Conservation (phyloP, 2,113 vertebrate species). For the Dicentrarchus labrax region DNA sequence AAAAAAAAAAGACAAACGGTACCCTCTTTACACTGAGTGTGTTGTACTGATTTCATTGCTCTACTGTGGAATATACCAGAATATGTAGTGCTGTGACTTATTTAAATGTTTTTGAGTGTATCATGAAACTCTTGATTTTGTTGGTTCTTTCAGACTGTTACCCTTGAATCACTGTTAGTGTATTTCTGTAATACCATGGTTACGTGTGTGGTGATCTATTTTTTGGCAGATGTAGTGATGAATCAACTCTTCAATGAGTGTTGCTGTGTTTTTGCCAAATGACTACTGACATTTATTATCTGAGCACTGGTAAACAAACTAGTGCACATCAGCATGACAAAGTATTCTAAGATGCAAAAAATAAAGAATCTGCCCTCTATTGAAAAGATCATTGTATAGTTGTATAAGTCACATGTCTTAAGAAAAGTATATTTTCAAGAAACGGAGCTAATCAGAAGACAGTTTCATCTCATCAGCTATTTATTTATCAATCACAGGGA, state of each 20-base stretch:
- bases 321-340: constrained; percentile 61
- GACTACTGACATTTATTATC: not conserved
- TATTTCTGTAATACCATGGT: constrained; percentile 81
- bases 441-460: not conserved
- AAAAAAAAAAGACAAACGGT: constrained; percentile 71
- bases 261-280: constrained; percentile 88
- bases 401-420: not conserved
- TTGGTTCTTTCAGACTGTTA: constrained; percentile 79
- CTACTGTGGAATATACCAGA: constrained; percentile 84
- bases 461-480: not conserved
- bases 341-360: constrained; percentile 48
- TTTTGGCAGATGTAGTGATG: constrained; percentile 65
- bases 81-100: constrained; percentile 83
- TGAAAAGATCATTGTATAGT: constrained; percentile 3
- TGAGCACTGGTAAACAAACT: not conserved
- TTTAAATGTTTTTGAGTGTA: constrained; percentile 75
- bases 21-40: constrained; percentile 88
- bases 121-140: constrained; percentile 80
- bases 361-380: constrained; percentile 31
- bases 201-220: constrained; percentile 75
- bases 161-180: constrained; percentile 80
- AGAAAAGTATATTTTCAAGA: constrained; percentile 2
- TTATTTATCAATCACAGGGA: not conserved
- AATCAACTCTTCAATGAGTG: constrained; percentile 81
- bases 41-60: constrained; percentile 83